phyloP scores from a whole-genome alignment of 2,888 invertebrate species.

The Calliopum simillimum region DNA sequence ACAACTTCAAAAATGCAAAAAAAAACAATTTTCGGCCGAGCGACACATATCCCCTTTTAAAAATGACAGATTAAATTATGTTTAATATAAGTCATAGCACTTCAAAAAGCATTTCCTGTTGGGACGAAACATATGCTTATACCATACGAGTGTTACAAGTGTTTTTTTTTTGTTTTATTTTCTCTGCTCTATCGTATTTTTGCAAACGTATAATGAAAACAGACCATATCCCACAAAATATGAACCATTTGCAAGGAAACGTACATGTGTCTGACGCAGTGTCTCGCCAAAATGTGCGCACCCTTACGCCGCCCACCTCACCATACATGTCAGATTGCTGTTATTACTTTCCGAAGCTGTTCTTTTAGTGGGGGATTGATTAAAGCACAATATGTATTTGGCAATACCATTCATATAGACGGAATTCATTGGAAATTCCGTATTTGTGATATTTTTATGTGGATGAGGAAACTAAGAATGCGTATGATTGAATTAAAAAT shows the following conservation, averaged over 20 bases:
- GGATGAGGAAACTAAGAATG: background rate
- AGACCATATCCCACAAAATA: conserved; percentile 21
- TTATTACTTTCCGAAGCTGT: background rate
- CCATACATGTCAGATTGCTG: background rate
- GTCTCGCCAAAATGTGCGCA: conserved; percentile 52
- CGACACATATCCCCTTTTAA: too few species aligned
- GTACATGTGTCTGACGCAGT: conserved; percentile 46
- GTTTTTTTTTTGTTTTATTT: background rate
- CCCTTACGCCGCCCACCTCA: background rate
- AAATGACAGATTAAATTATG: too few species aligned
- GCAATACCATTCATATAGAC: background rate
- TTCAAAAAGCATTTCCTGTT: background rate
- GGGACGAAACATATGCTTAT: background rate
- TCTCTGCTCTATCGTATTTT: background rate
- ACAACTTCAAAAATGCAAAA: too few species aligned
- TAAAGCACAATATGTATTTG: background rate
- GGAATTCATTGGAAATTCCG: conserved; percentile 38
- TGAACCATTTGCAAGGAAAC: background rate
- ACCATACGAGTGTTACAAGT: conserved; percentile 1
- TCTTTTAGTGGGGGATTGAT: conserved; percentile 23
- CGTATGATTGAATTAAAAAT: conserved; percentile 11
- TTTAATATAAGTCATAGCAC: too few species aligned
- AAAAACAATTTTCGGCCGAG: too few species aligned
- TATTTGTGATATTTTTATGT: conserved; percentile 55
- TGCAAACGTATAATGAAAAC: conserved; percentile 27